Evolutionary conservation across 2,113 vertebrate species (phyloP).

Genomic region (Corynorhinus townsendii): DNA sequence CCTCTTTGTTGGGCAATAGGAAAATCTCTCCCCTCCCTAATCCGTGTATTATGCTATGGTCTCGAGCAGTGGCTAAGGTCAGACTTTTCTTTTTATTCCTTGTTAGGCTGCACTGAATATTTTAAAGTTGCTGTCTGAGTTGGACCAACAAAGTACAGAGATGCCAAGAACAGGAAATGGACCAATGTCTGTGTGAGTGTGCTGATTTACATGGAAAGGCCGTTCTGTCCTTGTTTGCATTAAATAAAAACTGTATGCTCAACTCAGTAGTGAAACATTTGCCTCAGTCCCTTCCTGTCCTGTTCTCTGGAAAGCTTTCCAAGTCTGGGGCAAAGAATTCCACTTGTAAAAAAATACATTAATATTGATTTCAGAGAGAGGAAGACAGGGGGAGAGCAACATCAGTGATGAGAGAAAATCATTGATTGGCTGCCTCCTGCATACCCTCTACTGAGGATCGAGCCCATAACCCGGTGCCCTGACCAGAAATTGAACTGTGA

Average conservation of each 20-base stretch:
- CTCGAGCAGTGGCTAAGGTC: no score
- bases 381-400: no score
- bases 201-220: background rate
- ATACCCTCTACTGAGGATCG: no score
- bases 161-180: slow-evolving; percentile 92
- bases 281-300: background rate
- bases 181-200: slow-evolving; percentile 94
- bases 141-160: slow-evolving; percentile 94
- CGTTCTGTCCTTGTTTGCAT: background rate
- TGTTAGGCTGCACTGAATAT: slow-evolving; percentile 95
- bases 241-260: background rate
- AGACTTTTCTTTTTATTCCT: slow-evolving; percentile 28
- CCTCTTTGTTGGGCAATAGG: background rate
- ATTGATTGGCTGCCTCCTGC: no score
- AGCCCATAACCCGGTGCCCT: no score
- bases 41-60: fast-evolving
- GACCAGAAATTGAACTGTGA: no score
- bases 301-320: background rate
- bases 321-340: background rate
- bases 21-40: fast-evolving
- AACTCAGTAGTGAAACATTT: background rate
- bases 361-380: no score
- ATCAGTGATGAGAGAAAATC: no score
- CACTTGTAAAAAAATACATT: background rate
- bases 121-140: slow-evolving; percentile 95